Evolutionary conservation across 1,140 invertebrate species (phyloP).

Genomic region (Physella acuta): DNA sequence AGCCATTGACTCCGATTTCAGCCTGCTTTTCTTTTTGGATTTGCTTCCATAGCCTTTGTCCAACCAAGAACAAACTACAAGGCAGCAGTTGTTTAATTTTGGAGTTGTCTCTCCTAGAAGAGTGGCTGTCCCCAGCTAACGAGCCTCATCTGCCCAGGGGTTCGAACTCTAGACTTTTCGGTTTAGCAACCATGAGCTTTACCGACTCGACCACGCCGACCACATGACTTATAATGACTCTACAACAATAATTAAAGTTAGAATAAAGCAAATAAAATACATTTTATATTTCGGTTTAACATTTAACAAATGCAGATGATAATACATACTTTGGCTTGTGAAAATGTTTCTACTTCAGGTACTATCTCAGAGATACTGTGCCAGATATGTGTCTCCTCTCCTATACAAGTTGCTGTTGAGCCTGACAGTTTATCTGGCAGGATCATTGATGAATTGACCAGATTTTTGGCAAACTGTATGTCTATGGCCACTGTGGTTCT

Average conservation of each 20-base stretch:
- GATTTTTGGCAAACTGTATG: constrained; percentile 23
- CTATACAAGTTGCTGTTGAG: constrained; percentile 20
- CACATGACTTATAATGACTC: neutral
- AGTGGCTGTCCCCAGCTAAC: too few species aligned
- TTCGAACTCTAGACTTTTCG: too few species aligned
- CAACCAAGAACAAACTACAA: too few species aligned
- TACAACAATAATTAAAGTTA: neutral
- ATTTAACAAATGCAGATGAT: neutral
- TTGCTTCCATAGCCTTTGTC: too few species aligned
- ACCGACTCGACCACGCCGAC: too few species aligned
- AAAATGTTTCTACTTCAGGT: neutral
- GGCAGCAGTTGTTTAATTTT: too few species aligned
- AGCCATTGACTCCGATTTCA: too few species aligned
- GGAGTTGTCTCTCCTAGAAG: too few species aligned
- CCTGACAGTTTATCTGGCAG: constrained; percentile 2
- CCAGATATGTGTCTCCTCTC: constrained; percentile 22
- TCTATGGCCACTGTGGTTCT: constrained; percentile 25
- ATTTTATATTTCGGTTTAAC: neutral
- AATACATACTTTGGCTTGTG: constrained; percentile 16
- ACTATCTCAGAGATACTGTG: constrained; percentile 18
- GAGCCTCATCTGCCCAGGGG: too few species aligned
- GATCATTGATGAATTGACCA: neutral
- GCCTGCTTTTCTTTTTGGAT: too few species aligned
- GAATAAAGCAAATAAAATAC: neutral
- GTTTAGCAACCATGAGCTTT: too few species aligned